Conservation (phyloP, 1,140 invertebrate species). For the Asobara japonica region DNA sequence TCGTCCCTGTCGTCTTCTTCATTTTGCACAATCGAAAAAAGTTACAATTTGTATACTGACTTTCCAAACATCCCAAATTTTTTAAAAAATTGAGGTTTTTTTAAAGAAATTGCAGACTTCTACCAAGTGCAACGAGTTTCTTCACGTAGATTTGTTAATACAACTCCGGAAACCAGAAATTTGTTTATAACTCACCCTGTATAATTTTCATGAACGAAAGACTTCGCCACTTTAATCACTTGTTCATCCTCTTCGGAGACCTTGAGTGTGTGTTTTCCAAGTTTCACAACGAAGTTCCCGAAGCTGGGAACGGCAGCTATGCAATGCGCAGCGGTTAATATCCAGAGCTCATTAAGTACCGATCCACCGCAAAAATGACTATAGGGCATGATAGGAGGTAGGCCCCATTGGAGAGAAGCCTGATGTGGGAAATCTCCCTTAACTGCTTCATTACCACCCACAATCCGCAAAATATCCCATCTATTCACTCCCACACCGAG, state of each 20-base stretch:
- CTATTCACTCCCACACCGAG: background rate
- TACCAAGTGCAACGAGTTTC: no score
- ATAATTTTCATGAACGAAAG: constrained; percentile 51
- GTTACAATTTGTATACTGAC: no score
- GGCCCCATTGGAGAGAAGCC: constrained; percentile 57
- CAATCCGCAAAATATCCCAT: constrained; percentile 43
- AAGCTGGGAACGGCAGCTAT: constrained; percentile 33
- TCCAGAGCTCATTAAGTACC: constrained; percentile 62
- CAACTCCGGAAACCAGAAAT: background rate
- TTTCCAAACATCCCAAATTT: no score
- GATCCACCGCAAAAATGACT: constrained; percentile 67
- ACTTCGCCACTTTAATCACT: constrained; percentile 57
- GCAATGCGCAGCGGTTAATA: constrained; percentile 69
- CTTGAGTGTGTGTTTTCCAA: constrained; percentile 59
- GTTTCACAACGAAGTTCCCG: constrained; percentile 51
- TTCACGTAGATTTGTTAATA: no score
- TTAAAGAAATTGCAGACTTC: no score
- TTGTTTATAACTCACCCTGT: constrained; percentile 40
- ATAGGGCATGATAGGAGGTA: constrained; percentile 11
- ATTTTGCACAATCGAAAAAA: no score
- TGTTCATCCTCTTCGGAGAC: constrained; percentile 44
- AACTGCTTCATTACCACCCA: constrained; percentile 47
- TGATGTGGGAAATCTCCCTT: constrained; percentile 60
- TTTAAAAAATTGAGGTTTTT: no score
- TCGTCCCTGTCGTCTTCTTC: no score